Percentiles rank a stretch among this genome's conserved stretches.
phyloP scores from a whole-genome alignment of 2,113 vertebrate species.

The Sakesphorus luctuosus region DNA sequence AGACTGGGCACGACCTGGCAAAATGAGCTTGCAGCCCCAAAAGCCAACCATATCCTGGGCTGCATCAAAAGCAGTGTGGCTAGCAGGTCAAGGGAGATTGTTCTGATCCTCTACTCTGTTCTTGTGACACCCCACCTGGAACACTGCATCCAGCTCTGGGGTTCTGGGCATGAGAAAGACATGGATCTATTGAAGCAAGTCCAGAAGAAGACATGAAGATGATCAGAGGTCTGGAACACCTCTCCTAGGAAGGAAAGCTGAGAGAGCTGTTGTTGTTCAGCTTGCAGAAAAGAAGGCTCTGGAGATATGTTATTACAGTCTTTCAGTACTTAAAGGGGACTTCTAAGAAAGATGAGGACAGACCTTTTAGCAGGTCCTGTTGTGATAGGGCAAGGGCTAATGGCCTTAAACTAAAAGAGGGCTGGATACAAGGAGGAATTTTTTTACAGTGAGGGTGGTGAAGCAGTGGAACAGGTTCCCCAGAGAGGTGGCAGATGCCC shows the following conservation, averaged over 20 bases:
- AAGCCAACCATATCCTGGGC: rapidly evolving
- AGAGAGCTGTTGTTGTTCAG: background rate
- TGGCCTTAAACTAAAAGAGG: background rate
- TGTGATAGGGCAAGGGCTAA: rapidly evolving
- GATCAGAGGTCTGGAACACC: background rate
- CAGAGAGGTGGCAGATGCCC: background rate
- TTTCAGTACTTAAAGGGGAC: background rate
- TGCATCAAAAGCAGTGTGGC: rapidly evolving
- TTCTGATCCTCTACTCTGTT: background rate
- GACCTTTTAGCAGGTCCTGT: background rate
- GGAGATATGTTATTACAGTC: background rate
- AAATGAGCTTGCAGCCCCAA: background rate
- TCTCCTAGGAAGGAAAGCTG: background rate
- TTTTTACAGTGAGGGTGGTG: background rate
- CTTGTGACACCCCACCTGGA: background rate
- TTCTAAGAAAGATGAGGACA: background rate
- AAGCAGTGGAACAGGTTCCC: background rate
- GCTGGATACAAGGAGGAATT: background rate
- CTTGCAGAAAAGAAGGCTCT: background rate
- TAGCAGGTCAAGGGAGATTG: background rate
- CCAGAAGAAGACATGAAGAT: background rate
- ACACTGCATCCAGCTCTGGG: background rate
- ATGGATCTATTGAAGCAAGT: background rate
- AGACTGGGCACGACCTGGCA: rapidly evolving
- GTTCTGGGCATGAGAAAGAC: background rate